Evolutionary conservation across 2,797 vertebrate genomes (phyloP), one percentile per base, ranked within the genome.

Genomic region (Sphenopsis melanotis): DNA sequence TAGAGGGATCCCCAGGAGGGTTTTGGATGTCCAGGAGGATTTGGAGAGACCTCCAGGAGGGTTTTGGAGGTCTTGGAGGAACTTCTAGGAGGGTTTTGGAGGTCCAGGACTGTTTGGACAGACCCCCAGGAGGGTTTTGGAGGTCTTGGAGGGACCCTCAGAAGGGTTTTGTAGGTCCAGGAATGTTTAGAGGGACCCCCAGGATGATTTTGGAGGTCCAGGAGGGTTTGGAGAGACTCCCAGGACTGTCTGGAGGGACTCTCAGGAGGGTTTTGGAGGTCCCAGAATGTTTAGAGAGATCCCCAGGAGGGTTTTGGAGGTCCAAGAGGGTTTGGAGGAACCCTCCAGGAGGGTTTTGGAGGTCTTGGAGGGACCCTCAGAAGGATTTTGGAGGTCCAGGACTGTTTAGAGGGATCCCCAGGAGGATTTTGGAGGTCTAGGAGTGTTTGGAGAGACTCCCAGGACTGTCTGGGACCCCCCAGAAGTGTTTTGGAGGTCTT

Each of bases 21-120:
- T 37, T 65, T 19, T n/a, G 42, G 32, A 10, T 2, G 9, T 20
- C 9, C 24, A 47, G 4, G 12, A 34, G 0, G 0, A 2, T 29
- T 53, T 53, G 6, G 22, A 41, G 29, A 1, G 37, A 39, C 37
- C 6, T 37, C 37, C 37, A 37, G 37, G 37, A 37, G 37, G 37
- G 11, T 37, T 37, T 37, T 37, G 37, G 37, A 37, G 10, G 37
- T 37, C 37, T 26, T 52, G 11, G 29, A 39, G 9, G 1, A 15
- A 69, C 2, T 34, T 15, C 3, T 26, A 12, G 14, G 11, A 37
- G 2, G 10, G 5, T 37, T 65, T 19, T n/a, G 42, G 32, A 10
- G 2, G 9, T 20, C 9, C 24, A 47, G 4, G 12, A 34, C 0
- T 0, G 3, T 29, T 53, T 53, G 6, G 22, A 41, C 12, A 1